These are phyloP conservation scores for Astreopora myriophthalma DNA, from an alignment of 64 coral and sea anemone species.

Conservation along the genomic window DNA sequence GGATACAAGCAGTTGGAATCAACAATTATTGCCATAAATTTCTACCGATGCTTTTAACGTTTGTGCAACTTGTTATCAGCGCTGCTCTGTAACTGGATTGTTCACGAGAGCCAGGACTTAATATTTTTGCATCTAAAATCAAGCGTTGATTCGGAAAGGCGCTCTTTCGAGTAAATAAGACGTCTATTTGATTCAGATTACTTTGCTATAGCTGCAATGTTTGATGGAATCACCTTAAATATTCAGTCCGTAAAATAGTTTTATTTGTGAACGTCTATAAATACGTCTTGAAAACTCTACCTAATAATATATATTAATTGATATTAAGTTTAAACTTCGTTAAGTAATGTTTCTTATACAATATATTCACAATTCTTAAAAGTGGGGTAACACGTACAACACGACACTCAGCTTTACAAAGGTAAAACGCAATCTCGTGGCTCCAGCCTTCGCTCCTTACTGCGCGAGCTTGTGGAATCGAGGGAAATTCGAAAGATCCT, in stretches of 20 bases:
- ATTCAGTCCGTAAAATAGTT: conserved; percentile 14
- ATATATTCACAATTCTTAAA: conserved; percentile 3
- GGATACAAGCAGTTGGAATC: too few species aligned
- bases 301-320: conserved; percentile 5
- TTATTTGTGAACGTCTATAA: conserved; percentile 1
- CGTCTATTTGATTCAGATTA: background rate
- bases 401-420: background rate
- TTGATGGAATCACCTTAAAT: background rate
- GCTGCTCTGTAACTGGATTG: too few species aligned
- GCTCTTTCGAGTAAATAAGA: too few species aligned
- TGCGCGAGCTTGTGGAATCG: background rate
- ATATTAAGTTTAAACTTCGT: background rate
- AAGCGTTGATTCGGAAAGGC: too few species aligned
- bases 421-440: too few species aligned
- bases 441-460: too few species aligned
- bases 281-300: conserved; percentile 13
- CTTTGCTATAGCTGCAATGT: too few species aligned
- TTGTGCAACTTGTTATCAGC: too few species aligned
- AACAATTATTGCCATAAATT: too few species aligned
- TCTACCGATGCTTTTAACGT: too few species aligned
- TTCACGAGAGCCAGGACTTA: too few species aligned
- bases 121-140: too few species aligned
- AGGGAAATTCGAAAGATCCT: background rate
- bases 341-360: background rate
- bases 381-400: background rate